Conservation (phyloP, 2,113 vertebrate genomes). For the Rafetus swinhoei region DNA sequence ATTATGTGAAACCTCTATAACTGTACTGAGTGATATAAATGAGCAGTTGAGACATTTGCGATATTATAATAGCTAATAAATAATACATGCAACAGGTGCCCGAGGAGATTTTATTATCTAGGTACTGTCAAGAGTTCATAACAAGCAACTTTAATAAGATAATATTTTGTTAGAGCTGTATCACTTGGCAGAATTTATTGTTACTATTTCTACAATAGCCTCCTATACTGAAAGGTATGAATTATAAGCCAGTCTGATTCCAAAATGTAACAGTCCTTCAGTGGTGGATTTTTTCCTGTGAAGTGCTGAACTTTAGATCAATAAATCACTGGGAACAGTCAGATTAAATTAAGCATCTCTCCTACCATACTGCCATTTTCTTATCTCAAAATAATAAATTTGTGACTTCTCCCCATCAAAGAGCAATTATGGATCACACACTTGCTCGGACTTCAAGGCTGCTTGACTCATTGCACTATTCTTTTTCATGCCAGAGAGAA, state of each 20-base stretch:
- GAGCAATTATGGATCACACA: neutral
- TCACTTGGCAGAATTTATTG: neutral
- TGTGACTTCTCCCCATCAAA: conserved; percentile 21
- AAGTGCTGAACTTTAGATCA: conserved; percentile 36
- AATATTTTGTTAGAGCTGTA: neutral
- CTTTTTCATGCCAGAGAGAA: neutral
- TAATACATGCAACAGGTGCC: neutral
- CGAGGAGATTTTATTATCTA: neutral
- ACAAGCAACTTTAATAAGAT: neutral
- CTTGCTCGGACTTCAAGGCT: neutral
- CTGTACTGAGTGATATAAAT: neutral
- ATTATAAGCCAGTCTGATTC: neutral
- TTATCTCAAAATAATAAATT: neutral
- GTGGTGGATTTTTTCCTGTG: neutral
- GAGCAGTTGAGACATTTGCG: neutral
- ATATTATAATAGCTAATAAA: neutral
- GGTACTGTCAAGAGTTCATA: neutral
- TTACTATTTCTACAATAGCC: neutral
- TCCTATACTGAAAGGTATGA: neutral
- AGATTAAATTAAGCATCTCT: conserved; percentile 10
- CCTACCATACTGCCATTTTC: conserved; percentile 9
- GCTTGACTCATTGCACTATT: neutral
- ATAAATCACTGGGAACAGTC: conserved; percentile 21
- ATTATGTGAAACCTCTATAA: neutral
- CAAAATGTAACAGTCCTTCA: conserved; percentile 4